Evolutionary conservation across 2,797 vertebrate genomes (phyloP).

Genomic region (Rhinatrema bivittatum): DNA sequence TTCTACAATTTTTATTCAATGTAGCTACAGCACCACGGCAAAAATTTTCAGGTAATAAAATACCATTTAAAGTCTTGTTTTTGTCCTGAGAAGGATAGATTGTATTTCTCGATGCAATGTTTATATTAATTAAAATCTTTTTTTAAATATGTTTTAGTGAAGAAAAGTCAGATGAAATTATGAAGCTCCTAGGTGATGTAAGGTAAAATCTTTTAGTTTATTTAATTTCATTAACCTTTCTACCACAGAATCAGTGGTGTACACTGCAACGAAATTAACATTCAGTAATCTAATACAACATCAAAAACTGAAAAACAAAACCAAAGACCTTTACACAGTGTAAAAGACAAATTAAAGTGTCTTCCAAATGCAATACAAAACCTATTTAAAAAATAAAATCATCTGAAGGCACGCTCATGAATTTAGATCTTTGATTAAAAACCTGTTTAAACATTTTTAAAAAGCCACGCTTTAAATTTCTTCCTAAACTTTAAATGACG

Average conservation of each 20-base stretch:
- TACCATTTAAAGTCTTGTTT: neutral
- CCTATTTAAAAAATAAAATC: too few species aligned
- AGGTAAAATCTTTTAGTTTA: slow-evolving; percentile 57
- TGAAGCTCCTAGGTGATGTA: slow-evolving; percentile 92
- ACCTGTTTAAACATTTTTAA: too few species aligned
- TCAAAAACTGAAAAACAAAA: too few species aligned
- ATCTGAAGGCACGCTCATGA: too few species aligned
- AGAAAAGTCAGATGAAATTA: slow-evolving; percentile 97
- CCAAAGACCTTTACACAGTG: too few species aligned
- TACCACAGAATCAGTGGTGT: neutral
- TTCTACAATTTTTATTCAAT: slow-evolving; percentile 14
- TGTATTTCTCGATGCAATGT: slow-evolving; percentile 2
- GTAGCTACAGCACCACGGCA: slow-evolving; percentile 88
- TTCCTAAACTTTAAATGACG: too few species aligned
- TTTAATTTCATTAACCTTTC: neutral
- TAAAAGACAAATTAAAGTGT: too few species aligned
- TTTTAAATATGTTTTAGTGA: slow-evolving; percentile 72
- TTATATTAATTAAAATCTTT: neutral
- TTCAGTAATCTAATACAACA: too few species aligned
- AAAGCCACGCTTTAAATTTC: too few species aligned
- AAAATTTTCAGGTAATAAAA: slow-evolving; percentile 89
- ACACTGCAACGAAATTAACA: too few species aligned
- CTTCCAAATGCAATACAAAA: too few species aligned
- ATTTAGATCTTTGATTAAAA: too few species aligned
- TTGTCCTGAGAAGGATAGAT: slow-evolving; percentile 3